These are phyloP conservation scores for Callimorpha dominula DNA, from an alignment of 2,888 invertebrate species.

Conservation along the genomic window DNA sequence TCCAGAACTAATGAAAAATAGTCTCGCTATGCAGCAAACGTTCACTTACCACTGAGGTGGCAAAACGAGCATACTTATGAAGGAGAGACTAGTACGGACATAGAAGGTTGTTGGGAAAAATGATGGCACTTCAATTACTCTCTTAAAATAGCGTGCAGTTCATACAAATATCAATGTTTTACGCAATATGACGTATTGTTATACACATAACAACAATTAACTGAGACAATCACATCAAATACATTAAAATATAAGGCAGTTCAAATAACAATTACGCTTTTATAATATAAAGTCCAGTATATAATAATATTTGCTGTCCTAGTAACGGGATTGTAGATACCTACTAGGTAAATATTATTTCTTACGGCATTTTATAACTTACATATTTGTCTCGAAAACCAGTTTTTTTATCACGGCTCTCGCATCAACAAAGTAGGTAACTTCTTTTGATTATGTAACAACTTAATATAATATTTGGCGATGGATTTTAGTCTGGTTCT, in stretches of 20 bases:
- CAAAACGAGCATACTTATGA: no score
- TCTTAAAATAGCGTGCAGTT: no score
- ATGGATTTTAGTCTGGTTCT: neutral
- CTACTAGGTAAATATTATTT: neutral
- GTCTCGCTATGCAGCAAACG: neutral
- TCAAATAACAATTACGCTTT: no score
- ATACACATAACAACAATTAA: no score
- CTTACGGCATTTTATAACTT: conserved; percentile 7
- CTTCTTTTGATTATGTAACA: neutral
- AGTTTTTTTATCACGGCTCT: neutral
- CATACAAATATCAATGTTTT: no score
- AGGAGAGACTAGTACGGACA: no score
- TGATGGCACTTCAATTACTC: no score
- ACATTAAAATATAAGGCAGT: no score
- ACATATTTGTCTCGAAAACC: conserved; percentile 8
- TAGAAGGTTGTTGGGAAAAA: no score
- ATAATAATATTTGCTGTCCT: neutral
- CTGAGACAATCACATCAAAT: no score
- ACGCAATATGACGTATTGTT: no score
- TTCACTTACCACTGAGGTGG: no score
- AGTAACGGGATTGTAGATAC: neutral
- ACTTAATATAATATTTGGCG: neutral
- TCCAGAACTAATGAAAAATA: neutral
- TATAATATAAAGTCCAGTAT: neutral
- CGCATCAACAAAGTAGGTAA: neutral